phyloP scores from a whole-genome alignment of 2,888 invertebrate species.

The Clitarchus hookeri region DNA sequence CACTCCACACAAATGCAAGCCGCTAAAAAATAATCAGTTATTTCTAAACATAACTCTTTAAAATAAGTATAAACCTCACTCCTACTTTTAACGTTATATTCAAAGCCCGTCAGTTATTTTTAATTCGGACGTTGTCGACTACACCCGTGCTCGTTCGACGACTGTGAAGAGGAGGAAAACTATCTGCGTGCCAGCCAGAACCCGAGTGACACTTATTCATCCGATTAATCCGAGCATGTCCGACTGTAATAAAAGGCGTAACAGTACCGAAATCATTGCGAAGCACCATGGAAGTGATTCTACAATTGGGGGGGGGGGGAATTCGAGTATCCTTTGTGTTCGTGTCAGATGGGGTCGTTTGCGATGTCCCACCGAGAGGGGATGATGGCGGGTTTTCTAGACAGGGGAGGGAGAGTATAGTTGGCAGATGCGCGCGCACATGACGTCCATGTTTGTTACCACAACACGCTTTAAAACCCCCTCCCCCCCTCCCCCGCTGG shows the following conservation, averaged over 20 bases:
- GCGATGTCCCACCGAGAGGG: neutral
- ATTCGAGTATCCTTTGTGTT: neutral
- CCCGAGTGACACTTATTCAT: neutral
- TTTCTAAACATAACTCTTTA: too few relatives aligned
- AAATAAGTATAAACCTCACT: too few relatives aligned
- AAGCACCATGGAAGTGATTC: neutral
- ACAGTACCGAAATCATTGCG: conserved; percentile 8
- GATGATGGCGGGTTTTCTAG: neutral
- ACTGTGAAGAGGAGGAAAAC: neutral
- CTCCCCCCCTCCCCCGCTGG: too few relatives aligned
- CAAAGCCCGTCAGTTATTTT: too few relatives aligned
- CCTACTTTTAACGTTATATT: too few relatives aligned
- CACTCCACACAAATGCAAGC: too few relatives aligned
- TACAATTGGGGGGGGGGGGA: neutral
- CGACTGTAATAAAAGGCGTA: conserved; percentile 8
- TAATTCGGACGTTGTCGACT: too few relatives aligned
- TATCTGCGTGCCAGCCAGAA: neutral
- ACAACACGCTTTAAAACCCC: neutral
- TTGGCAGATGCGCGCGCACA: neutral
- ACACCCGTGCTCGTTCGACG: too few relatives aligned
- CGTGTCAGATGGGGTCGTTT: neutral
- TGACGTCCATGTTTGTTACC: neutral
- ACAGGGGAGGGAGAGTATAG: neutral
- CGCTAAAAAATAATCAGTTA: too few relatives aligned
- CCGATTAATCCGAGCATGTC: neutral